phyloP scores from a whole-genome alignment of 2,888 invertebrate species.

The Gerris lacustris region DNA sequence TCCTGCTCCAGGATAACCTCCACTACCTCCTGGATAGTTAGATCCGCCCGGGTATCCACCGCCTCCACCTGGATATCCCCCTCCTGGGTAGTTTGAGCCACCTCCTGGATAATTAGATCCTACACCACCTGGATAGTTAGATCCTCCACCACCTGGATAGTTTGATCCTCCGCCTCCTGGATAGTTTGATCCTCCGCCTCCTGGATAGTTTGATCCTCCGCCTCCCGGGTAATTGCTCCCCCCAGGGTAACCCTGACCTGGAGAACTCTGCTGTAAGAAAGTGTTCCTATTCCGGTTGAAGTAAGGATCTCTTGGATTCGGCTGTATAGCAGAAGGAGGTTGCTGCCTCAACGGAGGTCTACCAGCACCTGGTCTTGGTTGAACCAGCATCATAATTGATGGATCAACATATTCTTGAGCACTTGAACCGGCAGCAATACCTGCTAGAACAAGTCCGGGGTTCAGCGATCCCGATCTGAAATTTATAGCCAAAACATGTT shows the following conservation, averaged over 20 bases:
- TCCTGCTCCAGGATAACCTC: constrained; percentile 9
- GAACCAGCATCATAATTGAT: constrained; percentile 19
- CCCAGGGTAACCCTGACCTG: background rate
- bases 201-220: background rate
- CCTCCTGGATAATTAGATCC: background rate
- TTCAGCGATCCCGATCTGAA: constrained; percentile 53
- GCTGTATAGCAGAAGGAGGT: background rate
- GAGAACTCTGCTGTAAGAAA: background rate
- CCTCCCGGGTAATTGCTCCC: background rate
- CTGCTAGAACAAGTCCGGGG: constrained; percentile 56
- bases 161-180: constrained; percentile 7
- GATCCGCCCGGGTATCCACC: constrained; percentile 22
- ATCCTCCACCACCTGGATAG: constrained; percentile 5
- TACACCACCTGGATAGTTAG: background rate
- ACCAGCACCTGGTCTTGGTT: background rate
- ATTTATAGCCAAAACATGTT: background rate
- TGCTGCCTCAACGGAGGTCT: background rate
- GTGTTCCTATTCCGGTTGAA: background rate
- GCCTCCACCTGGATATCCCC: background rate
- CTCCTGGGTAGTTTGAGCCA: background rate
- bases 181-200: background rate
- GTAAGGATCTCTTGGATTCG: background rate
- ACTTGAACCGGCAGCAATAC: constrained; percentile 58
- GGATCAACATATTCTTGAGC: constrained; percentile 42
- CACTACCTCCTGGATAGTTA: constrained; percentile 25